Base-by-base conservation (phyloP, 2,888 invertebrate genomes). In the Celastrina argiolus region DNA sequence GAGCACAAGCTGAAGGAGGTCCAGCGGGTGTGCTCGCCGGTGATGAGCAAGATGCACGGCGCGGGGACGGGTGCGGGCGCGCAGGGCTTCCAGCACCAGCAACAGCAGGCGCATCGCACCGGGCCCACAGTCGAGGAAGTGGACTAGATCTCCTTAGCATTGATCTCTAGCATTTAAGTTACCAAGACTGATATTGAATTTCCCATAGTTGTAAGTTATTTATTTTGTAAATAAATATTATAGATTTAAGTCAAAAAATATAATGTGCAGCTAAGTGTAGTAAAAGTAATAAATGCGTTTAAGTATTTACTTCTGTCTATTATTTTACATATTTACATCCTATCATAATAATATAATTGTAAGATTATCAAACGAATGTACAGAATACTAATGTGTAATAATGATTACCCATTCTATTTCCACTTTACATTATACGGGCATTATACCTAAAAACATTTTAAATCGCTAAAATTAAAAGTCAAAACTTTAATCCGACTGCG, bases 1-100 rank as follows among this genome's bases (percentile, higher is more conserved):
- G 93, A 94, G 69, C 90, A 93, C 74, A 92, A 91, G 72, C 77
- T 93, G 71, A 91, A 93, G 71, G 94, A 94, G 68, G 68, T 95
- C 39, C 93, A 45, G 75, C 88, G 87, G 67, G 81, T 86, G 14
- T 94, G 94, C 75, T 90, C 78, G 79, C 94, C 92, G 1, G 74
- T 92, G 56, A 92, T 93, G 93, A 88, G 85, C 71, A 93, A 92
- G 76, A 76, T 93, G 76, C 92, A 93, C 72, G 94, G 94, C 69
- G 92, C 92, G 0, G 89, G 84, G 1, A 66, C 68, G 14, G 71
- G 72, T 6, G 76, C 69, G 67, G 72, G 79, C 12, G 4, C 51
- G 14, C 51, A 51, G 22, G 3, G 22, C 51, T 51, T 22, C 63
- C 76, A 70, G 26, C 66, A 66, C 41, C 39, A 61, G 31, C 18